Evolutionary conservation across 1,140 invertebrate genomes (phyloP).

Genomic region (Calephelis virginiensis): DNA sequence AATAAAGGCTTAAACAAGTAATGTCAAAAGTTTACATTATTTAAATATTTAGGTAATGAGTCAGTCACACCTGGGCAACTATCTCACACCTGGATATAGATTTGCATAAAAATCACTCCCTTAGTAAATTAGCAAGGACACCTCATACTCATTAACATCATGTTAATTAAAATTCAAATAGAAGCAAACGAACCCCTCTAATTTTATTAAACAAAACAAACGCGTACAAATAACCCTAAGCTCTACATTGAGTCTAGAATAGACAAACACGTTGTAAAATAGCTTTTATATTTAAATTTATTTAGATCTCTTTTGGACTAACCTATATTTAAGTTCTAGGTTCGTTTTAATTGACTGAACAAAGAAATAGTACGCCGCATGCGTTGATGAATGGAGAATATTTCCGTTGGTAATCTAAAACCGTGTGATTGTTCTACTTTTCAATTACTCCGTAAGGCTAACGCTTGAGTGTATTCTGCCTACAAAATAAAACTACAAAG

Average conservation of each 20-base stretch:
- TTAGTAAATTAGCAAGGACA: too few species aligned
- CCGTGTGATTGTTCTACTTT: constrained; percentile 47
- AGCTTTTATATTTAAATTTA: background rate
- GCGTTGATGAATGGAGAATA: constrained; percentile 28
- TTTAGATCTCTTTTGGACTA: background rate
- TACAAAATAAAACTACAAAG: background rate
- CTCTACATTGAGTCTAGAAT: background rate
- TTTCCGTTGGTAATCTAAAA: constrained; percentile 47
- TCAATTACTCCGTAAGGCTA: constrained; percentile 27
- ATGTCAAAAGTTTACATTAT: too few species aligned
- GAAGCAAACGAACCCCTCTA: too few species aligned
- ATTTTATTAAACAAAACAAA: too few species aligned
- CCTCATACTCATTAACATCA: too few species aligned
- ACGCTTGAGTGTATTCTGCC: constrained; percentile 19
- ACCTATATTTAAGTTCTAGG: background rate
- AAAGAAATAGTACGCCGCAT: constrained; percentile 21
- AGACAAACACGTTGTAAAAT: background rate
- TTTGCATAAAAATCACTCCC: too few species aligned
- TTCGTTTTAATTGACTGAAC: constrained; percentile 16
- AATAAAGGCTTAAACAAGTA: too few species aligned
- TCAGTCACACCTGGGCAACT: too few species aligned
- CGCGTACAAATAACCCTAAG: too few species aligned
- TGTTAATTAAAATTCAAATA: too few species aligned
- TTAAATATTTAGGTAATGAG: too few species aligned
- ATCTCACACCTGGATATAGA: too few species aligned